These are phyloP conservation scores for Bufo gargarizans DNA, from an alignment of 2,113 vertebrate species.

Conservation along the genomic window DNA sequence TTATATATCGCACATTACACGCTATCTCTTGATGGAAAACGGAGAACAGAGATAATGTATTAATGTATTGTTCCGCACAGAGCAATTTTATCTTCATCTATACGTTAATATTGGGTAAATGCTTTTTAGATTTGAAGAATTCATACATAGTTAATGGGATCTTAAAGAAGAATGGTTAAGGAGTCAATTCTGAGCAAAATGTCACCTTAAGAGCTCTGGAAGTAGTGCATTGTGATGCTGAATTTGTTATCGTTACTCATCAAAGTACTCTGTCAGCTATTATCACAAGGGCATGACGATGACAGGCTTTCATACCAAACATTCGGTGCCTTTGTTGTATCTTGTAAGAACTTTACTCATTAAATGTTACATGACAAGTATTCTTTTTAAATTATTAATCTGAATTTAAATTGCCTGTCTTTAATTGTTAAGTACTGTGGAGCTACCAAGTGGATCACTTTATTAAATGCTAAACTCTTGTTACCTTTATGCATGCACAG, in stretches of 20 bases:
- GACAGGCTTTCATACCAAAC: conserved; percentile 49
- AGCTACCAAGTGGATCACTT: conserved; percentile 23
- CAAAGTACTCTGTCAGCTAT: conserved; percentile 50
- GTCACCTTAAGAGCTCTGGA: conserved; percentile 32
- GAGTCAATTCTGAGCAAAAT: conserved; percentile 1
- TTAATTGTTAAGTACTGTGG: conserved; percentile 41
- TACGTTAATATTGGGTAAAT: conserved; percentile 6
- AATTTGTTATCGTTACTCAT: conserved; percentile 40
- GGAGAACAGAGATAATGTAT: neutral
- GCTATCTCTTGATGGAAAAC: neutral
- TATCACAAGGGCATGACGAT: conserved; percentile 34
- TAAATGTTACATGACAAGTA: conserved; percentile 48
- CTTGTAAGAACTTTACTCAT: conserved; percentile 52
- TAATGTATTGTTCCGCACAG: neutral
- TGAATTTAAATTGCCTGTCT: conserved; percentile 43
- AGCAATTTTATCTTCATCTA: neutral
- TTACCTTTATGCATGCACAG: neutral
- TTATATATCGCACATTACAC: neutral
- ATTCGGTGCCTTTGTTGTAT: conserved; percentile 48
- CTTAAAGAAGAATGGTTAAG: conserved; percentile 16
- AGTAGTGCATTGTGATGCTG: conserved; percentile 38
- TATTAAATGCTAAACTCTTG: conserved; percentile 46
- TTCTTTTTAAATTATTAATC: conserved; percentile 48
- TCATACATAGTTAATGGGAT: neutral
- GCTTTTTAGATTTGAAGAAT: neutral